Base-by-base conservation (phyloP, 2,797 vertebrate species). In the Brotogeris chrysoptera region DNA sequence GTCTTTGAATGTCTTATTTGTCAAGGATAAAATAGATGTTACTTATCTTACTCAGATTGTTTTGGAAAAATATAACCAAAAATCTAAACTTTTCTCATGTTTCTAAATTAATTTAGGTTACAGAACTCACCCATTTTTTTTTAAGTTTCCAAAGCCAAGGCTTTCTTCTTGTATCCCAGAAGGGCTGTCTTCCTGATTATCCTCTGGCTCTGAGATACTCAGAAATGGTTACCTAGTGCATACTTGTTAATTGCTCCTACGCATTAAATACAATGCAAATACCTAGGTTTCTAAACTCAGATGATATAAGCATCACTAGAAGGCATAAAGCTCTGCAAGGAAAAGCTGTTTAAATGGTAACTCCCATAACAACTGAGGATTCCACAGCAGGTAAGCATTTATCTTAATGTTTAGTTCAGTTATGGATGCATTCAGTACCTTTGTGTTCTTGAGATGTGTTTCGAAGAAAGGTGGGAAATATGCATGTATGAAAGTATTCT, bases 381-480 rank as follows among this genome's bases (percentile, higher is more conserved):
- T 95, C 95, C 70, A 49, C 83, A 88, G 74, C 90, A 97, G 97
- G 91, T 97, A 93, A 97, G 93, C 41, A 80, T 96, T 96, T 93
- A 76, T 90, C 19, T 90, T 88, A 59, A 83, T 71, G 36, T 96
- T 96, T 91, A 80, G 46, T 88, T 92, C 91, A 65, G 68, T 86
- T 77, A 83, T 3, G 17, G 80, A 86, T 86, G 55, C 90, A 82
- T 77, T 91, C 87, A 88, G 73, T 94, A 70, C 10, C 34, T 95
- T 97, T 94, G 63, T 95, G 64, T 94, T 95, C 69, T 97, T 96
- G 55, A 96, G 96, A 91, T 86, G 59, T 94, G 52, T 85, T 96
- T 97, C 96, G 94, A 96, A 95, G 94, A 88, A 94, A 97, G 43
- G 86, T 95, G 91, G 86, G 91, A 93, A 97, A 92, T 94, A 83